Base-by-base conservation (phyloP, 92 coral and sea anemone species). In the Muricea muricata region DNA sequence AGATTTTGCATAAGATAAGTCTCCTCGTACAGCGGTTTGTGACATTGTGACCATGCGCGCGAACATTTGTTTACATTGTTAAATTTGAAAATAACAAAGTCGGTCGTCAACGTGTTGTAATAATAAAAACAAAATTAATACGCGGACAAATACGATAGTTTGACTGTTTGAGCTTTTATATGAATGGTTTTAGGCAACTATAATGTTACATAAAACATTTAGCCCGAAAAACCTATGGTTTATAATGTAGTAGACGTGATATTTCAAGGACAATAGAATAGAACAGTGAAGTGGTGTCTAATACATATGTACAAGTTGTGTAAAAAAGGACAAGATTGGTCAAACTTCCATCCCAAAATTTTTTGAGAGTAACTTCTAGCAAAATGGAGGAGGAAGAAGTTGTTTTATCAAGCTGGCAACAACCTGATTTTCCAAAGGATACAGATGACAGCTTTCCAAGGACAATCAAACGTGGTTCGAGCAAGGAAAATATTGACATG, bases 401-500 rank as follows among this genome's bases (percentile, higher is more conserved):
- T 25, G 67, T 76, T 35, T 29, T 52, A 31, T 76, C 81, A 32
- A 76, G 47, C 24, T 48, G 65, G 81, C 40, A 76, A 50, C 65
- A 25, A 29, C 34, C 81, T 17, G 81, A 76, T 34, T 50, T 50
- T 39, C 42, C 57, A 73, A 42, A 42, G 31, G 79, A 73, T 45
- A 17, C 56, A 26, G 15, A 42, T 50, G 79, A 21, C 23, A 47
- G n/a, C 45, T 24, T 35, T 40, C 15, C n/a, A 4, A 73, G 61
- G 79, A 73, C 56, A n/a, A 73, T 18, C 29, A n/a, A 48, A 42
- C 46, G 50, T 14, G 15, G 76, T 1, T 37, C 50, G 48, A 70
- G 66, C 81, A 76, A 55, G 60, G 81, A 76, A 76, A 76, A 76
- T 50, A 57, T 55, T 10, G 66, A 48, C n/a, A 25, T 50, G 30